These are phyloP conservation scores for Caenorhabditis japonica DNA, from an alignment of 2,888 invertebrate species.

Conservation along the genomic window DNA sequence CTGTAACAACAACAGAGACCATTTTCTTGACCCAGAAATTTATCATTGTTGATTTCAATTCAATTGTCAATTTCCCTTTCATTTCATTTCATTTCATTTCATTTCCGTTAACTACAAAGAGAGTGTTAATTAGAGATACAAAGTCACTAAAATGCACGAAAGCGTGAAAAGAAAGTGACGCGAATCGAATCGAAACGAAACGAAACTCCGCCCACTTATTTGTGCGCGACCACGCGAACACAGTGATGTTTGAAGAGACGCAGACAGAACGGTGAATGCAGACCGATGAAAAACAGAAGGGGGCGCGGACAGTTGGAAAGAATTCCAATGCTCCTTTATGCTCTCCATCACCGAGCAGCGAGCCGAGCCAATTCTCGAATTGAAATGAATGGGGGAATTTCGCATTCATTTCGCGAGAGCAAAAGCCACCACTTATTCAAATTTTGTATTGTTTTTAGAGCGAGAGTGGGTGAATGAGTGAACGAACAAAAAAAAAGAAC, in stretches of 20 bases:
- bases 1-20: slow-evolving; percentile 24
- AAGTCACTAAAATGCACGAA: slow-evolving; percentile 37
- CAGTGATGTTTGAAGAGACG: no score
- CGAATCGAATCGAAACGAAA: background rate
- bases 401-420: no score
- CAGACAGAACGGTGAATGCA: no score
- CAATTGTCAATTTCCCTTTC: no score
- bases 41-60: slow-evolving; percentile 42
- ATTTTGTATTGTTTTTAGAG: slow-evolving; percentile 38
- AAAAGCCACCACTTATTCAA: slow-evolving; percentile 12
- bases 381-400: slow-evolving; percentile 27
- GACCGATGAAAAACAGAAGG: slow-evolving; percentile 6
- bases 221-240: no score
- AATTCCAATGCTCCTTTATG: slow-evolving; percentile 4
- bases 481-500: slow-evolving; percentile 1
- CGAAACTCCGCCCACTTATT: background rate
- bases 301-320: slow-evolving; percentile 16
- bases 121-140: slow-evolving; percentile 39
- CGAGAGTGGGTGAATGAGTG: background rate
- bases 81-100: slow-evolving; percentile 15
- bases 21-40: slow-evolving; percentile 42
- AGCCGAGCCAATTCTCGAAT: slow-evolving; percentile 30
- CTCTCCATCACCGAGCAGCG: background rate
- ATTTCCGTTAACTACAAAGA: background rate
- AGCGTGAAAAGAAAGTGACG: slow-evolving; percentile 38